Percentiles rank a stretch among this genome's conserved stretches.
These are phyloP conservation scores for Heliconius nattereri DNA, from an alignment of 1,140 invertebrate genomes.

Conservation along the genomic window DNA sequence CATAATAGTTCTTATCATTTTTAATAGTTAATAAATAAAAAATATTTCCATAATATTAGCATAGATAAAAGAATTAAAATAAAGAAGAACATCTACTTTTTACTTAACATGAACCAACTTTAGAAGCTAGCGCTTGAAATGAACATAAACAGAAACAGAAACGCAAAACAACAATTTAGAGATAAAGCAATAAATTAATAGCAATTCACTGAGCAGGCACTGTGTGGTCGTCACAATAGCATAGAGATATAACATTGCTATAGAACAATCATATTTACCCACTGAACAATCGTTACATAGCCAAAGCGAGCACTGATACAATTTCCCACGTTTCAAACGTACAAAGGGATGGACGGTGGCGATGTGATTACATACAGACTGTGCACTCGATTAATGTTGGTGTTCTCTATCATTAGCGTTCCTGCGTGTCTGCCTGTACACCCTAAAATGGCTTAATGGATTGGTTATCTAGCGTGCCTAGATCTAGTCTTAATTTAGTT, in stretches of 20 bases:
- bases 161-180: conserved; percentile 4
- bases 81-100: no score
- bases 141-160: not conserved
- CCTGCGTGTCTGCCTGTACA: not conserved
- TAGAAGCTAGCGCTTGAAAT: not conserved
- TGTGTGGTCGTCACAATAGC: not conserved
- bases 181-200: conserved; percentile 8
- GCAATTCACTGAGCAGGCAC: not conserved
- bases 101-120: not conserved
- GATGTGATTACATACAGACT: conserved; percentile 6
- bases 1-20: no score
- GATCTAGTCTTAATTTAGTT: no score
- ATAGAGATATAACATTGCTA: not conserved
- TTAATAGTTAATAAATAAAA: no score
- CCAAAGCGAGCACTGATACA: conserved; percentile 13
- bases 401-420: not conserved
- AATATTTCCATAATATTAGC: no score
- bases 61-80: no score
- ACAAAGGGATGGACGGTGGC: conserved; percentile 8
- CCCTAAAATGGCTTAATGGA: not conserved
- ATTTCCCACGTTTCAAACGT: conserved; percentile 12
- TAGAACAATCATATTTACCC: conserved; percentile 11
- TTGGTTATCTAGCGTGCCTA: not conserved
- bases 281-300: conserved; percentile 12
- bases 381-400: conserved; percentile 6